Evolutionary conservation across 1,140 invertebrate genomes (phyloP), one percentile per base, ranked within the genome.

Genomic region (Teleopsis dalmanni): DNA sequence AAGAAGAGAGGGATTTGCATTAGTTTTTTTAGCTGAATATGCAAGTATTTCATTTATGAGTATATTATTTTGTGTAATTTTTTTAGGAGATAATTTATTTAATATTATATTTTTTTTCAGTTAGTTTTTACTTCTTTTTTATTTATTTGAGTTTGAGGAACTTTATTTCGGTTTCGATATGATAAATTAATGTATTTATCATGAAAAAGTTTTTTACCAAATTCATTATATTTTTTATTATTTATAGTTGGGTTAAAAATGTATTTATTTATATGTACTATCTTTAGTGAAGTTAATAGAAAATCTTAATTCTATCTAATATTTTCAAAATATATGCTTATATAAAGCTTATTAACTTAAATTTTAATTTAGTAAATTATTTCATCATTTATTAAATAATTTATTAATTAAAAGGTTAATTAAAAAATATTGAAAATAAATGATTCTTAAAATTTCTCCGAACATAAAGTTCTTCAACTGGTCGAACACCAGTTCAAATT

Each of bases 11-110:
- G 70, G 69, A n/a, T 85, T 86, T 83, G 76, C 78, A 53, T 74
- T 85, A 70, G 77, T 85, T 77, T 85, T 85, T 80, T 75, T 86
- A 68, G 72, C 75, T 29, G 81, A 86, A 59, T 85, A 86, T 77
- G 62, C 65, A 33, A 81, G 71, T 66, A 81, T 85, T 76, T 72
- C 83, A 71, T 81, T 84, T 78, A 76, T 83, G 68, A 78, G 72
- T 52, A 58, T 80, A 65, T 62, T 80, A 64, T 73, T 74, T 72
- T 43, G 56, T 52, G 50, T 77, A 54, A 51, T 81, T 60, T 79
- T 75, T 79, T 63, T 77, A 58, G 64, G 72, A 70, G 55, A 50
- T 72, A 47, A 76, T 77, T 74, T 76, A 73, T 76, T 57, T 76
- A 51, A 73, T 74, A 53, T 57, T 74, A 60, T 52, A 53, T 36